Conservation (phyloP, 2,113 vertebrate genomes). For the Callionymus lyra region DNA sequence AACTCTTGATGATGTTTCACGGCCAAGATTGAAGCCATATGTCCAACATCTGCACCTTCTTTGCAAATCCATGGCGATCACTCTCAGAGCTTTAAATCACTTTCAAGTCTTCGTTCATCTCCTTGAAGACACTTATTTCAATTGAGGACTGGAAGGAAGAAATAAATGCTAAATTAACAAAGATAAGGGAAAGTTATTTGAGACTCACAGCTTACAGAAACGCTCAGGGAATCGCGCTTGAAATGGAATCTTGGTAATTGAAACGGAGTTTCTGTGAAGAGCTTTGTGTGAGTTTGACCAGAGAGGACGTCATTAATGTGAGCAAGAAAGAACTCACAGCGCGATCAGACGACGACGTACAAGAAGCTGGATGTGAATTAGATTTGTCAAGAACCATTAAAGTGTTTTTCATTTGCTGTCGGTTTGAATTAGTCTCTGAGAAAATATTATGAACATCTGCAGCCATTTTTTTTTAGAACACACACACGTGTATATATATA, state of each 20-base stretch:
- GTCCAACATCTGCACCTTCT: too few species aligned
- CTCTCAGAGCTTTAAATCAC: constrained; percentile 9
- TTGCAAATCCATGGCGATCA: too few species aligned
- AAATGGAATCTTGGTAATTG: constrained; percentile 12
- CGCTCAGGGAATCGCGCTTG: constrained; percentile 27
- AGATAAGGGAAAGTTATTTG: constrained; percentile 36
- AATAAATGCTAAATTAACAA: constrained; percentile 34
- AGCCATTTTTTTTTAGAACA: too few species aligned
- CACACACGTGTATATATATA: too few species aligned
- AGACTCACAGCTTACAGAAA: constrained; percentile 31
- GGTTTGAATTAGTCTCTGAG: too few species aligned
- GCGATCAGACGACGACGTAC: too few species aligned
- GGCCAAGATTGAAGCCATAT: too few species aligned
- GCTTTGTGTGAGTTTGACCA: constrained; percentile 41
- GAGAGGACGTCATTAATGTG: constrained; percentile 49
- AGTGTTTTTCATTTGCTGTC: too few species aligned
- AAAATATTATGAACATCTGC: too few species aligned
- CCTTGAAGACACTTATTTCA: constrained; percentile 10
- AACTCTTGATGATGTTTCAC: too few species aligned
- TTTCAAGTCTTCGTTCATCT: constrained; percentile 7
- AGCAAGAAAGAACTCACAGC: constrained; percentile 54
- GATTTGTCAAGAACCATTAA: too few species aligned
- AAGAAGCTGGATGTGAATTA: too few species aligned
- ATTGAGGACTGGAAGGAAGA: constrained; percentile 16
- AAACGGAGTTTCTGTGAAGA: constrained; percentile 17